Conservation (phyloP, 2,888 invertebrate genomes). For the Lutraria lutraria region DNA sequence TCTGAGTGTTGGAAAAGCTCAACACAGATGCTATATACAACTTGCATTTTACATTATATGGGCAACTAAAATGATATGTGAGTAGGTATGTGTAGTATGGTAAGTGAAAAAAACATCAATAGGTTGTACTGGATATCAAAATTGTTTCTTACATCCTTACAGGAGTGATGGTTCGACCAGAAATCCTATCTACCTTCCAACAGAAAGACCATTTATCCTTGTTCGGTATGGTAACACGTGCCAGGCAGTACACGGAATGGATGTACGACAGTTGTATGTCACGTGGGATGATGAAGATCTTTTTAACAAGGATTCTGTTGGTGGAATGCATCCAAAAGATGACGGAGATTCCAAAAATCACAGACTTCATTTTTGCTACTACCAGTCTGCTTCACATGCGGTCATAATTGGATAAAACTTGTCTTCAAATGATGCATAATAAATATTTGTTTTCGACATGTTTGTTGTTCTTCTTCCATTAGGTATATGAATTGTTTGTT, state of each 20-base stretch:
- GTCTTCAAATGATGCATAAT: neutral
- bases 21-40: too few relatives aligned
- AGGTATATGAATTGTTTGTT: too few relatives aligned
- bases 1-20: too few relatives aligned
- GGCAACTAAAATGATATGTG: too few relatives aligned
- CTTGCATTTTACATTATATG: too few relatives aligned
- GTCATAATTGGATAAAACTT: neutral
- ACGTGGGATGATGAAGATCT: constrained; percentile 53
- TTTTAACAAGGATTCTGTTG: constrained; percentile 34
- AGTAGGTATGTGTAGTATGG: too few relatives aligned
- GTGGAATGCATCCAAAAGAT: constrained; percentile 52
- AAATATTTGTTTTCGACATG: neutral
- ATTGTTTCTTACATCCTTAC: neutral
- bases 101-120: too few relatives aligned
- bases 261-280: constrained; percentile 37
- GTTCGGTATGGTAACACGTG: constrained; percentile 49
- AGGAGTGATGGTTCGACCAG: constrained; percentile 50
- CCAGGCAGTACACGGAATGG: constrained; percentile 55
- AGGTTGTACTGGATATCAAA: too few relatives aligned
- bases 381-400: constrained; percentile 8
- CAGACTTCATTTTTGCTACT: constrained; percentile 56
- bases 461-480: neutral
- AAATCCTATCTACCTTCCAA: constrained; percentile 42
- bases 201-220: constrained; percentile 54
- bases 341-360: constrained; percentile 50